Base-by-base conservation (phyloP, 30 jellyfish, hydroid and myxozoan species). In the Phacellophora camtschatica region DNA sequence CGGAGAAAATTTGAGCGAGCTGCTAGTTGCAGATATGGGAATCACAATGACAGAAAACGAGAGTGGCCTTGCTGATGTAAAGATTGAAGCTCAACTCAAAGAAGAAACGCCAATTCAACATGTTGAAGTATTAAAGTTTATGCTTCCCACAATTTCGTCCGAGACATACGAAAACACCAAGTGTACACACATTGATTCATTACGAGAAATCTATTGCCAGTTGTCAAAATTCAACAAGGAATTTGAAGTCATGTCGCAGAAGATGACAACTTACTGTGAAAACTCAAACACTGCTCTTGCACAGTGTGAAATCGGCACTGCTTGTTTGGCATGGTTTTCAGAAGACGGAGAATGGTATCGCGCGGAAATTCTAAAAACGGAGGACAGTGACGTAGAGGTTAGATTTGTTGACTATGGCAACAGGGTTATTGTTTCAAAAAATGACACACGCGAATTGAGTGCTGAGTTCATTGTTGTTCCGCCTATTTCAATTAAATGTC, bases 311-410 rank as follows among this genome's bases (percentile, higher is more conserved):
- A 34, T 20, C 10, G 94, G 94, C 24, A 22, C 13, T 37, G 85
- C 64, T 6, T 82, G 86, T 33, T 41, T 82, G 41, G 85, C 86
- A 16, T 66, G 63, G 15, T 82, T 0, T 53, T 3, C 80, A 1
- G 81, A 15, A 25, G 94, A 82, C 55, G 85, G 51, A 25, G 46
- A 30, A 43, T 82, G 94, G 94, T 82, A 82, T 54, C 77, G 94
- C 12, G 80, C 86, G 18, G 86, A 66, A 35, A 39, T 82, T 1
- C 22, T 42, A 4, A 80, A 33, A 13, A 25, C 51, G 11, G 16
- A 2, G 23, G 51, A 68, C 1, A 80, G 54, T 0, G 30, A 19
- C 15, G 86, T 57, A 23, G 27, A 34, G 10, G 94, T 82, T 20
- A 5, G 3, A 7, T 62, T 82, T 30, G 70, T 68, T 22, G 94